Conservation (phyloP, 2,888 invertebrate genomes). For the Pseudococcus longispinus region DNA sequence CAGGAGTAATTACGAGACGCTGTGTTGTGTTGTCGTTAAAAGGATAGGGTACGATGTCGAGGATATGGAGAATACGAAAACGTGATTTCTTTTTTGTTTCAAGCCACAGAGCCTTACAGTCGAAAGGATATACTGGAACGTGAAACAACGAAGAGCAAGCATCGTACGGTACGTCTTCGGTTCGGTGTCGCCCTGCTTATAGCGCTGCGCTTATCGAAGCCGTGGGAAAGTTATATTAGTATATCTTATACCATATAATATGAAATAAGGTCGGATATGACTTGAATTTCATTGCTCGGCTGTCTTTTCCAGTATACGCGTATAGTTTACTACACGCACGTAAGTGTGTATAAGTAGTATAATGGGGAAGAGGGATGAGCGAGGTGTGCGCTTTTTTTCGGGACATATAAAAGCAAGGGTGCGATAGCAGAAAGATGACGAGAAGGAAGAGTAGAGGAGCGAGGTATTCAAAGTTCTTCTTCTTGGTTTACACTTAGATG, state of each 20-base stretch:
- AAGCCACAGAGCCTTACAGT: background rate
- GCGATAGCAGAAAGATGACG: background rate
- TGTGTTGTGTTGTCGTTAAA: background rate
- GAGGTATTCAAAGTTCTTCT: background rate
- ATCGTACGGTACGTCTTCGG: background rate
- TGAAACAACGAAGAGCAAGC: background rate
- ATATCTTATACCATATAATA: background rate
- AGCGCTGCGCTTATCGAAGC: background rate
- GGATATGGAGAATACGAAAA: background rate
- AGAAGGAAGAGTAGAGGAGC: background rate
- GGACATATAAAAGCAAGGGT: background rate
- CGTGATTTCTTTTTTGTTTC: background rate
- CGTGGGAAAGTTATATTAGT: conserved; percentile 7
- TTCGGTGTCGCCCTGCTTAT: background rate
- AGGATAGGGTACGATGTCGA: too few relatives aligned
- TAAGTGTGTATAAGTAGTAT: background rate
- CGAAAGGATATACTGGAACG: background rate
- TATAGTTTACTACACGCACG: background rate
- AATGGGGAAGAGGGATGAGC: background rate
- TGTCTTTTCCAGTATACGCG: background rate
- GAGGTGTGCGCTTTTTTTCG: background rate
- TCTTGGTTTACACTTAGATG: background rate
- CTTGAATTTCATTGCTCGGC: conserved; percentile 24
- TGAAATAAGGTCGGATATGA: conserved; percentile 21
- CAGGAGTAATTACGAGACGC: background rate